A percentile compares a stretch with the other conserved stretches of the same genome.
Evolutionary conservation across 2,113 vertebrate genomes (phyloP).

Genomic region (Daubentonia madagascariensis): DNA sequence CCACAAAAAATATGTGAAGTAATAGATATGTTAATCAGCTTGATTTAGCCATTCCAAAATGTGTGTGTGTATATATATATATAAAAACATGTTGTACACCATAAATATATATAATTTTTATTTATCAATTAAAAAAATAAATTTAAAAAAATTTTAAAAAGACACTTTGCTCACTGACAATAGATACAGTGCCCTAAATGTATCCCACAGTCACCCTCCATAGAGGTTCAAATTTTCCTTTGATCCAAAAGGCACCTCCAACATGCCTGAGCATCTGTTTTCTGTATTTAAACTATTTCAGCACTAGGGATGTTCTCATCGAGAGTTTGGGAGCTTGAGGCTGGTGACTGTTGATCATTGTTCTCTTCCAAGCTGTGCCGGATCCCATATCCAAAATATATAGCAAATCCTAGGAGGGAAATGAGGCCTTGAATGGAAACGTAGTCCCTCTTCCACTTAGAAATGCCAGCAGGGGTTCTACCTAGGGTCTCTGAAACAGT

Average conservation of each 20-base stretch:
- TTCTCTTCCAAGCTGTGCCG: slow-evolving; percentile 88
- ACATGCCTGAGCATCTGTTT: accelerated
- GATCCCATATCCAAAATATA: slow-evolving; percentile 93
- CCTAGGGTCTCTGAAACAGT: background rate
- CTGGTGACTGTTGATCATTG: accelerated
- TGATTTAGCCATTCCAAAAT: background rate
- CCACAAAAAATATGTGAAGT: too few relatives aligned
- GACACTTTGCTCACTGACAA: background rate
- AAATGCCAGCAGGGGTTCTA: background rate
- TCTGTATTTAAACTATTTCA: background rate
- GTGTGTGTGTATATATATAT: too few relatives aligned
- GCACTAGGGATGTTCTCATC: background rate
- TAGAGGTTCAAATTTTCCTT: background rate
- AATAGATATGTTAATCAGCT: background rate
- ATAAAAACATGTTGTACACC: background rate
- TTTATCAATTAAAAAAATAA: background rate
- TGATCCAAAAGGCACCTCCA: background rate
- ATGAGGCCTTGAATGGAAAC: background rate
- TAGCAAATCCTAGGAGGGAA: slow-evolving; percentile 85
- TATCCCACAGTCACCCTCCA: background rate
- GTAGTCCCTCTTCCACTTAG: accelerated
- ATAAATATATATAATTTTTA: background rate
- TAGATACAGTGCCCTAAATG: background rate
- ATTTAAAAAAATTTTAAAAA: background rate
- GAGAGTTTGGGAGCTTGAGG: background rate